A percentile compares a stretch with the other conserved stretches of the same genome.
These are phyloP conservation scores for Pseudolycoriella hygida DNA, from an alignment of 2,888 invertebrate genomes.

Conservation along the genomic window DNA sequence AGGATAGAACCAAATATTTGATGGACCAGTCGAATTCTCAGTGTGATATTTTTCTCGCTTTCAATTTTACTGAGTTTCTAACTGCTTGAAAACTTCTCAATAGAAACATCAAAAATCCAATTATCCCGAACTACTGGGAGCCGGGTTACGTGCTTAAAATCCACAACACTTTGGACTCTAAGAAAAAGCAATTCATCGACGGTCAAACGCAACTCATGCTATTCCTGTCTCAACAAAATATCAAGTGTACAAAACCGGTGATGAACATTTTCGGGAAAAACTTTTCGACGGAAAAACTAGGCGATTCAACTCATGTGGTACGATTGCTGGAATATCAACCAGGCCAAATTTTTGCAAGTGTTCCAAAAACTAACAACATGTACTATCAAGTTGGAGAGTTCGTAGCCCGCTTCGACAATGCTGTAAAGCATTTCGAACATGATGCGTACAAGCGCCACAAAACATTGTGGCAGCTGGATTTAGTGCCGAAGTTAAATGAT, in stretches of 20 bases:
- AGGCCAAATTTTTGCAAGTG: slow-evolving; percentile 48
- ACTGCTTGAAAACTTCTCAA: background rate
- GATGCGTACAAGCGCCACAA: slow-evolving; percentile 45
- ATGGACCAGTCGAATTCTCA: too few relatives aligned
- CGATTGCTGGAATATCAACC: slow-evolving; percentile 59
- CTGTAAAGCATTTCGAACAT: slow-evolving; percentile 54
- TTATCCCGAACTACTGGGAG: slow-evolving; percentile 34
- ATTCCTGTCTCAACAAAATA: slow-evolving; percentile 44
- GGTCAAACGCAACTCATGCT: slow-evolving; percentile 60
- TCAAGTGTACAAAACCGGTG: slow-evolving; percentile 53
- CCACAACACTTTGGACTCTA: slow-evolving; percentile 64
- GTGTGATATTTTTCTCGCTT: too few relatives aligned
- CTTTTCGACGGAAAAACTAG: slow-evolving; percentile 35
- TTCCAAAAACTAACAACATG: slow-evolving; percentile 39
- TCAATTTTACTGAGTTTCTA: background rate
- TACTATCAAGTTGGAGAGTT: slow-evolving; percentile 56
- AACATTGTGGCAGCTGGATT: slow-evolving; percentile 60
- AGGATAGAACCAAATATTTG: too few relatives aligned
- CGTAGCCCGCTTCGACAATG: slow-evolving; percentile 47
- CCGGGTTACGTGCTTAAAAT: slow-evolving; percentile 67
- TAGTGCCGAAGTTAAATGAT: slow-evolving; percentile 46
- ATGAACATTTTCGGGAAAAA: slow-evolving; percentile 46
- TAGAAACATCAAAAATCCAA: slow-evolving; percentile 38
- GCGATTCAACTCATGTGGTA: slow-evolving; percentile 42
- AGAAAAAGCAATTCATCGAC: slow-evolving; percentile 44